Base-by-base conservation (phyloP, 2,888 invertebrate species). In the Nudaria mundana region DNA sequence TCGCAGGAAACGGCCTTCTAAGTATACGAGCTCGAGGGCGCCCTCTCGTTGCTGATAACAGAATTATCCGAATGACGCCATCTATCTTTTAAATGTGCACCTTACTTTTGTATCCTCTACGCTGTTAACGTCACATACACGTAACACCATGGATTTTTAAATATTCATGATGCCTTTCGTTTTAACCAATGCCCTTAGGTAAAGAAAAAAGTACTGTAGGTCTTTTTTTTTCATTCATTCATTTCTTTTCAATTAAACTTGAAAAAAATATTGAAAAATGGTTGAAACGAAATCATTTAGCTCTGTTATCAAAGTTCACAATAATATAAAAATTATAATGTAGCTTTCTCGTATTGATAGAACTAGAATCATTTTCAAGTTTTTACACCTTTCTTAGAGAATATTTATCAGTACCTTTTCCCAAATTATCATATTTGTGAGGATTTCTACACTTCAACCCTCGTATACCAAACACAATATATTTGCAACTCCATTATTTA, bases 41-140 rank as follows among this genome's bases (percentile, higher is more conserved):
- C 83, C 82, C 85, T 86, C 83, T 76, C 76, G 62, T 76, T 75
- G 83, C 82, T 90, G 91, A 91, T 91, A 91, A 91, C 90, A 89
- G 91, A 91, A 91, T 91, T 91, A 91, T 90, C 90, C 89, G 83
- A 91, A 91, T 90, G 85, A 89, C 84, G 82, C 89, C 86, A 91
- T 91, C 90, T 89, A 84, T 91, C 91, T 91, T 91, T 89, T 91
- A 90, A 91, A 91, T 88, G 87, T 87, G 84, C 81, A 84, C 86
- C 82, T 87, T 87, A 82, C 80, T 81, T 86, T 85, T 68, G 72
- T 66, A 64, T 56, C 53, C 54, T 54, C 57, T 63, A 62, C 62
- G 60, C 59, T 58, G 59, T 64, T 52, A 56, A 56, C 66, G 63
- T 61, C 61, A 58, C 64, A 62, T 45, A 45, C 36, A 48, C 37